Conservation (phyloP, 2,113 vertebrate species). For the Riparia riparia region DNA sequence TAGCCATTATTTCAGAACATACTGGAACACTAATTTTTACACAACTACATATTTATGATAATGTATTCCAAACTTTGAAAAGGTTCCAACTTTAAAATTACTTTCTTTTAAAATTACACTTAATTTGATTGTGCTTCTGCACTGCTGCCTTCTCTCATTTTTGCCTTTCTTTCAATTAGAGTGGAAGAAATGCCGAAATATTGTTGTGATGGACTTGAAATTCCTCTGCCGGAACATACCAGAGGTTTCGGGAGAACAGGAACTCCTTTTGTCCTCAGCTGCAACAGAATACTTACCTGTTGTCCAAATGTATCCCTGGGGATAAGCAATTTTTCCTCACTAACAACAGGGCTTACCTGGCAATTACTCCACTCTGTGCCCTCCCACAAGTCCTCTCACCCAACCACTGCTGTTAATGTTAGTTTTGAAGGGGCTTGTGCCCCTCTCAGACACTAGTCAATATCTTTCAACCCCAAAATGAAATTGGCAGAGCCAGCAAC, state of each 20-base stretch:
- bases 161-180: background rate
- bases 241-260: constrained; percentile 16
- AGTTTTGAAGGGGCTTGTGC: background rate
- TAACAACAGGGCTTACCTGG: background rate
- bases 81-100: background rate
- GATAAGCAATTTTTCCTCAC: background rate
- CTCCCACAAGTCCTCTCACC: background rate
- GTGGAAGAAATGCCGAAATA: constrained; percentile 6
- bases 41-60: background rate
- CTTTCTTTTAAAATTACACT: background rate
- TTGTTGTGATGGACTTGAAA: background rate
- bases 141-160: background rate
- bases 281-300: background rate
- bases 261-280: background rate
- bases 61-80: background rate
- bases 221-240: background rate
- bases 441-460: background rate
- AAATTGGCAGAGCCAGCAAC: background rate
- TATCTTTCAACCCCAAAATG: background rate
- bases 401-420: background rate
- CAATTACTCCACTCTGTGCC: background rate
- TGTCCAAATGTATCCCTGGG: background rate
- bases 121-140: background rate
- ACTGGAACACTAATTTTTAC: background rate
- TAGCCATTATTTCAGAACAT: background rate